Conservation (phyloP, 1,140 invertebrate species). For the Tetramorium alpestre region DNA sequence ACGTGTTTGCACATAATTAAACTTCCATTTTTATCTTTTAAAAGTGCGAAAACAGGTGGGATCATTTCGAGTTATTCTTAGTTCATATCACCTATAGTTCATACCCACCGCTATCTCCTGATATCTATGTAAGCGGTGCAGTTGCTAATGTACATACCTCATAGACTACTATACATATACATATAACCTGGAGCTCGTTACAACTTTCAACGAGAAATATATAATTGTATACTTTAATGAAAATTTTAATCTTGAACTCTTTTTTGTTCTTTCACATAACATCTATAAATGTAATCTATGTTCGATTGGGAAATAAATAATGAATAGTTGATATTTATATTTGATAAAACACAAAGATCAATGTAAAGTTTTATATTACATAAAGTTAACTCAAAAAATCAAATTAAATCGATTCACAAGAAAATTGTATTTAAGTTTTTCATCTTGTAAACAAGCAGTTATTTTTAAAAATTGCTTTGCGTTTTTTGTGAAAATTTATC, state of each 20-base stretch:
- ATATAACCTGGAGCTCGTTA: constrained; percentile 81
- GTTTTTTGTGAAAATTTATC: background rate
- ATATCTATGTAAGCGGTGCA: constrained; percentile 81
- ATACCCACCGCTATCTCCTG: constrained; percentile 75
- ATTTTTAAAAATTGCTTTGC: background rate
- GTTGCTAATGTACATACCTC: constrained; percentile 79
- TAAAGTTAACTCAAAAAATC: background rate
- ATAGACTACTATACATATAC: constrained; percentile 81
- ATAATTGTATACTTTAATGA: constrained; percentile 33
- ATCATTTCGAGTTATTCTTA: constrained; percentile 87
- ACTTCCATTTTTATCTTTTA: background rate
- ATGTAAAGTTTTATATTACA: background rate
- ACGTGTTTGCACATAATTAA: background rate
- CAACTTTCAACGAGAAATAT: constrained; percentile 79
- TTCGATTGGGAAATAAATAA: background rate
- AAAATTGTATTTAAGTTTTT: background rate
- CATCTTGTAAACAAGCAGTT: background rate
- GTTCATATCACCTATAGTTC: constrained; percentile 62
- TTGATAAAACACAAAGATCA: background rate
- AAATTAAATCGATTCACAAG: background rate
- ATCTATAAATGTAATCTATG: background rate
- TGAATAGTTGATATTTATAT: background rate
- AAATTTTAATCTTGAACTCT: background rate
- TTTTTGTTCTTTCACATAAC: too few species aligned
- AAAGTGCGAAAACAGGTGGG: constrained; percentile 86